Evolutionary conservation across 2,113 vertebrate genomes (phyloP).

Genomic region (Strigops habroptila): DNA sequence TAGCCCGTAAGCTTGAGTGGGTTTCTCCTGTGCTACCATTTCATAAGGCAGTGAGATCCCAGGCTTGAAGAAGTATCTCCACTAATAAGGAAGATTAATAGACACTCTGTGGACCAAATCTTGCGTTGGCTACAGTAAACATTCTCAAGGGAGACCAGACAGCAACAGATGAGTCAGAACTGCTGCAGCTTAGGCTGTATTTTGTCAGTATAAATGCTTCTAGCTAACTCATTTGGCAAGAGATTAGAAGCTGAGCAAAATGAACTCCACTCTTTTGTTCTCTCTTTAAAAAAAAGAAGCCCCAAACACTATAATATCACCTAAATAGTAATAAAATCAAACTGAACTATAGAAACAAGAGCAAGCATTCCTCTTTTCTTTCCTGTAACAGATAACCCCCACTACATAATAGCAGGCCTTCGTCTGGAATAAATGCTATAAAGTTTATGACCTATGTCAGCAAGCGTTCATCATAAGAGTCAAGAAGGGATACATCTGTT

Average conservation of each 20-base stretch:
- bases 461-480: not conserved
- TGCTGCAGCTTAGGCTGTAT: not conserved
- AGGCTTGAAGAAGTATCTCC: not conserved
- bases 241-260: slow-evolving; percentile 52
- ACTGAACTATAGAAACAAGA: not conserved
- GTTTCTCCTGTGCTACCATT: not conserved
- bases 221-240: slow-evolving; percentile 44
- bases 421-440: not conserved
- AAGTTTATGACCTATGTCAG: slow-evolving; percentile 6
- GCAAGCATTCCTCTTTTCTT: not conserved
- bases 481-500: not conserved
- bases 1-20: not conserved
- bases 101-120: not conserved
- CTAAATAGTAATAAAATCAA: not conserved
- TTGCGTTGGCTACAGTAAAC: not conserved
- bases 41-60: not conserved
- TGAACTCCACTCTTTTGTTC: not conserved
- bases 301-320: not conserved
- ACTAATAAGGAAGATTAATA: not conserved
- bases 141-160: not conserved
- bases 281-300: not conserved
- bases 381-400: not conserved
- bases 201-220: not conserved
- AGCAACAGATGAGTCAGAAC: slow-evolving; percentile 20
- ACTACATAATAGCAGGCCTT: not conserved